Conservation (phyloP, 2,113 vertebrate species). For the Noturus placidus region DNA sequence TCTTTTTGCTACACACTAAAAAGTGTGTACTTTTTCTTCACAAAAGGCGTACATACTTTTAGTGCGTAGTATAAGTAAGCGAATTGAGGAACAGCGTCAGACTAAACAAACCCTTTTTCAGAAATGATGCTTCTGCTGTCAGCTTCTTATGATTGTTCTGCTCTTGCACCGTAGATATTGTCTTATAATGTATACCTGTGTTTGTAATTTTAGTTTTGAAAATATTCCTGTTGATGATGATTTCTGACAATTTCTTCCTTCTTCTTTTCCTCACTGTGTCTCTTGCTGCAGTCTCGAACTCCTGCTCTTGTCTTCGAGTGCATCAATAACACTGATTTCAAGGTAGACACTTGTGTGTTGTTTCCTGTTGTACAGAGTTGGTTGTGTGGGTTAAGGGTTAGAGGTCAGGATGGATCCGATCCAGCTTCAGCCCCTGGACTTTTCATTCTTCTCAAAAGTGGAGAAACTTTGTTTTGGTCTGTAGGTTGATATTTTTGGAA, state of each 20-base stretch:
- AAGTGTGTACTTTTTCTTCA: too few species aligned
- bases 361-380: neutral
- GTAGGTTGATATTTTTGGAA: neutral
- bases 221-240: conserved; percentile 14
- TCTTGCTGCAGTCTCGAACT: conserved; percentile 88
- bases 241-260: conserved; percentile 11
- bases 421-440: neutral
- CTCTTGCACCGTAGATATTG: neutral
- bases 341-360: conserved; percentile 73
- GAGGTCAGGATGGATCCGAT: neutral
- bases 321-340: conserved; percentile 99
- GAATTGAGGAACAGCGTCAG: too few species aligned
- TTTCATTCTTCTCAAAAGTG: neutral
- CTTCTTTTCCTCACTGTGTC: neutral
- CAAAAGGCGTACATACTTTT: too few species aligned
- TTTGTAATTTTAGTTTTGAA: conserved; percentile 28
- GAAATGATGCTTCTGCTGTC: neutral
- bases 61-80: too few species aligned
- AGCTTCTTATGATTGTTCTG: neutral
- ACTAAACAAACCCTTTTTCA: neutral
- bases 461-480: neutral
- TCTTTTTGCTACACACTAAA: too few species aligned
- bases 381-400: neutral
- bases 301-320: conserved; percentile 98
- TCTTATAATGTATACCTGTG: conserved; percentile 1